Percentiles rank a stretch among this genome's conserved stretches.
phyloP scores from a whole-genome alignment of 1,140 invertebrate genomes.

The Sarcophaga bullata region DNA sequence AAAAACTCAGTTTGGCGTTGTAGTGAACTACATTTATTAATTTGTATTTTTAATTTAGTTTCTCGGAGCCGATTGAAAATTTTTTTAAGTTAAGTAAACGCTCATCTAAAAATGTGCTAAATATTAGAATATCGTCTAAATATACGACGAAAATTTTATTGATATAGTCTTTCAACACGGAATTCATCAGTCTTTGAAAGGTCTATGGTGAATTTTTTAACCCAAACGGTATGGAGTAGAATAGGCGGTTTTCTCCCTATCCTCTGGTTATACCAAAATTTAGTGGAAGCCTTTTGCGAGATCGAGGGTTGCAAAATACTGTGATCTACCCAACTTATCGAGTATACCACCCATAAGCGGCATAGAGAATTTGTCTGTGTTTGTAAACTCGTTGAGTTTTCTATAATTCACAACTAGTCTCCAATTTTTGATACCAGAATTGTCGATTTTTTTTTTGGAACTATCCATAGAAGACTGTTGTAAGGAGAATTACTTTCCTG shows the following conservation, averaged over 20 bases:
- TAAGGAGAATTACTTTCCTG: slow-evolving; percentile 12
- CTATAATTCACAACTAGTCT: slow-evolving; percentile 9
- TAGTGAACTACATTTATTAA: no score
- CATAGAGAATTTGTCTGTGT: slow-evolving; percentile 32
- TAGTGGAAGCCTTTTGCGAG: slow-evolving; percentile 38
- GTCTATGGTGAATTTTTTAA: slow-evolving; percentile 64
- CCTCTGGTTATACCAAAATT: slow-evolving; percentile 15
- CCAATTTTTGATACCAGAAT: not conserved
- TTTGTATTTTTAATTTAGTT: no score
- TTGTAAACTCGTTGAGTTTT: slow-evolving; percentile 31
- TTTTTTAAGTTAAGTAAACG: no score
- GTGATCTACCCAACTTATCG: no score
- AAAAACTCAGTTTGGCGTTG: no score
- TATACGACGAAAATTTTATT: no score
- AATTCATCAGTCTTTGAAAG: slow-evolving; percentile 66
- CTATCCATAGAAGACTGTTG: not conserved
- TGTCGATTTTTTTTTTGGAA: not conserved
- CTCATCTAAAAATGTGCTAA: no score
- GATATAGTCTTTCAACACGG: slow-evolving; percentile 3
- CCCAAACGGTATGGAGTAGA: slow-evolving; percentile 64
- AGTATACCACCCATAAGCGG: slow-evolving; percentile 28
- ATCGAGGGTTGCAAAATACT: slow-evolving; percentile 42
- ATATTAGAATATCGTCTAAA: no score
- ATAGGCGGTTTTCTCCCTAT: slow-evolving; percentile 67
- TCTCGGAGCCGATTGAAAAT: no score